These are phyloP conservation scores for Psammodynastes pulverulentus DNA, from an alignment of 2,113 vertebrate genomes.

Conservation along the genomic window DNA sequence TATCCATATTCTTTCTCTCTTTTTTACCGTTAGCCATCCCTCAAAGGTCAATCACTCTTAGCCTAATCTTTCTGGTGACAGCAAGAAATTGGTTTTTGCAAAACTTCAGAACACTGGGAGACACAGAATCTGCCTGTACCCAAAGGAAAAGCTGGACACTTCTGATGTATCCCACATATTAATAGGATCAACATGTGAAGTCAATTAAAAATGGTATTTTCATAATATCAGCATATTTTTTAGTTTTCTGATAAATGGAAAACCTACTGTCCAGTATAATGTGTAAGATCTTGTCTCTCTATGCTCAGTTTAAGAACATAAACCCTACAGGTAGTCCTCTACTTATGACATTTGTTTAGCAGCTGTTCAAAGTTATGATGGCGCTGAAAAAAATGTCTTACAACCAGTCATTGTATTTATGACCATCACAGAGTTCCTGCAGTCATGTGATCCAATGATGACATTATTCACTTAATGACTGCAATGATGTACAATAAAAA, in stretches of 20 bases:
- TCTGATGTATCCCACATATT: background rate
- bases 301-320: background rate
- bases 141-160: background rate
- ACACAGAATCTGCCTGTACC: background rate
- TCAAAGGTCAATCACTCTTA: too few relatives aligned
- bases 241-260: background rate
- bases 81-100: too few relatives aligned
- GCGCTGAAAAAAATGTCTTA: background rate
- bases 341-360: background rate
- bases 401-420: background rate
- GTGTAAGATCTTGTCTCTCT: background rate
- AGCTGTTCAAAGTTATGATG: background rate
- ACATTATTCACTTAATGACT: too few relatives aligned
- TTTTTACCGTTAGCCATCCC: too few relatives aligned
- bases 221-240: background rate
- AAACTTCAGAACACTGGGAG: background rate
- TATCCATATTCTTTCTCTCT: too few relatives aligned
- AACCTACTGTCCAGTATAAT: background rate
- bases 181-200: background rate
- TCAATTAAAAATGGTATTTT: background rate
- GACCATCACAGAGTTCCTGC: background rate
- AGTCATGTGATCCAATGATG: background rate
- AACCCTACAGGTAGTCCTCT: background rate
- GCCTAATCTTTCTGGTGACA: background rate
- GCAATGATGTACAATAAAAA: background rate